Evolutionary conservation across 2,888 invertebrate species (phyloP), one percentile per base, ranked within the genome.

Genomic region (Hirtodrosophila cameraria): DNA sequence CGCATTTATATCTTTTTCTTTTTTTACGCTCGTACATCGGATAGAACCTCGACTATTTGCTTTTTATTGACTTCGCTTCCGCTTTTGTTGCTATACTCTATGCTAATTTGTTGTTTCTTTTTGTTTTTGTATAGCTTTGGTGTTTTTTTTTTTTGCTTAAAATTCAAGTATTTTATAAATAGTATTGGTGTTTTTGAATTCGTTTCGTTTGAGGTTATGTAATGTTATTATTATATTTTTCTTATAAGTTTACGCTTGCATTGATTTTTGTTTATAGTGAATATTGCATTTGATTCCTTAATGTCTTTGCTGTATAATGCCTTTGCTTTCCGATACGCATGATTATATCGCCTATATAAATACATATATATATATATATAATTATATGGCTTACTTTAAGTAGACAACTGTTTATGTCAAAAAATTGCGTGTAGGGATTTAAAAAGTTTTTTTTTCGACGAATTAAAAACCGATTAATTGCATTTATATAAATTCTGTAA

Each of bases 401-500:
- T 68, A 70, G 64, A 59, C 72, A 80, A n/a, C n/a, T n/a, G 55
- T 80, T 52, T 23, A 83, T 83, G 66, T 63, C 68, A 50, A 84
- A 85, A 82, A 81, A 75, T 71, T 57, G 69, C 67, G 46, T 72
- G 62, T 64, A 12, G 66, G 68, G 57, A 60, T 60, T 50, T 61
- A 82, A 72, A 86, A 75, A 48, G 36, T 61, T 71, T 67, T 31
- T 31, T 61, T 71, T 67, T 31, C 35, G 68, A 80, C 65, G 63
- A 81, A 81, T 81, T 60, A 75, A 86, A 84, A 86, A 86, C 70
- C 83, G 75, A 82, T 67, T 76, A 75, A 57, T 68, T 63, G 60
- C 77, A 58, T 58, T 46, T 41, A 62, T 77, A 70, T 84, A 86
- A 86, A 84, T 81, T 66, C 78, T 57, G 86, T 80, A 80, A 86